phyloP scores from a whole-genome alignment of 2,888 invertebrate genomes.

The Nemapogon koenigi region DNA sequence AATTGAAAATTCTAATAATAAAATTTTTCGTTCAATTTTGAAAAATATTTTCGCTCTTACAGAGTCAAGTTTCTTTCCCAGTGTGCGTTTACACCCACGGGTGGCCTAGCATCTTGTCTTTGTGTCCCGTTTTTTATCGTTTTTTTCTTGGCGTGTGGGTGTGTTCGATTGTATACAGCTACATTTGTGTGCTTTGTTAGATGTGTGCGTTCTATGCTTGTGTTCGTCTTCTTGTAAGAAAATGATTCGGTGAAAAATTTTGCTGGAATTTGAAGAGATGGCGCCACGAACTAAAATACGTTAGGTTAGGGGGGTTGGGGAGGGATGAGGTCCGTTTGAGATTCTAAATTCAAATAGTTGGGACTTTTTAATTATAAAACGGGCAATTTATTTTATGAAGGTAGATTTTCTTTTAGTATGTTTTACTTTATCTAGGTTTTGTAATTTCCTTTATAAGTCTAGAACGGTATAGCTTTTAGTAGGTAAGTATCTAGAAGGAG shows the following conservation, averaged over 20 bases:
- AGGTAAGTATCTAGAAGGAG: too few species aligned
- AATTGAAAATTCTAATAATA: too few species aligned
- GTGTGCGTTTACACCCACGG: neutral
- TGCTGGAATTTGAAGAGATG: slow-evolving; percentile 55
- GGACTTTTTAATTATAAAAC: too few species aligned
- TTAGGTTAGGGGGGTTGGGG: too few species aligned
- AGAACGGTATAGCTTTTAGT: too few species aligned
- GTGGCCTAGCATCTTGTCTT: slow-evolving; percentile 20
- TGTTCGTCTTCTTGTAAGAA: slow-evolving; percentile 52
- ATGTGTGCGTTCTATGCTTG: slow-evolving; percentile 18
- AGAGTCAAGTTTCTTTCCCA: too few species aligned
- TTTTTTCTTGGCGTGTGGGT: slow-evolving; percentile 61
- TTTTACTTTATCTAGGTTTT: too few species aligned
- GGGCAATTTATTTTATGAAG: too few species aligned
- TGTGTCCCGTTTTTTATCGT: slow-evolving; percentile 57
- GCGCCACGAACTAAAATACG: slow-evolving; percentile 41
- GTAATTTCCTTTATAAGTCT: too few species aligned
- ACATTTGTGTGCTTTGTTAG: slow-evolving; percentile 27
- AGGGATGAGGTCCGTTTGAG: neutral
- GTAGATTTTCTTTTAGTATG: too few species aligned
- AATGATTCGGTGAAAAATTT: slow-evolving; percentile 60
- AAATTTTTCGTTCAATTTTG: too few species aligned
- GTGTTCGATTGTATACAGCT: slow-evolving; percentile 52
- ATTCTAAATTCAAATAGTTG: slow-evolving; percentile 7
- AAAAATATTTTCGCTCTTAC: too few species aligned